These are phyloP conservation scores for Drymonia ruficornis DNA, from an alignment of 2,888 invertebrate genomes.

Conservation along the genomic window DNA sequence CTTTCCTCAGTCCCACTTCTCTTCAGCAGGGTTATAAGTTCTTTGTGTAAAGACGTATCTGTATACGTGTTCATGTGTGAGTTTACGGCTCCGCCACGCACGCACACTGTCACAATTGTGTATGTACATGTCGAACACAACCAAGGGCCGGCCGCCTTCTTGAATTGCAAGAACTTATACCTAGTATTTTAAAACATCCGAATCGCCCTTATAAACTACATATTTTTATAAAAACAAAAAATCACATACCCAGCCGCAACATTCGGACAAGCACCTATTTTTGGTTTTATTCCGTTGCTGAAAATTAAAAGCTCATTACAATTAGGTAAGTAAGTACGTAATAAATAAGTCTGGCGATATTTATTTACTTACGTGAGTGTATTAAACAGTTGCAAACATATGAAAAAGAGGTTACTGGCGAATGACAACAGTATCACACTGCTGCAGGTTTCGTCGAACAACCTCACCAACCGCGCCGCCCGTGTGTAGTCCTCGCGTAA, in stretches of 20 bases:
- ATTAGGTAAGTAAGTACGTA: background rate
- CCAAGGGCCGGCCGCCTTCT: no score
- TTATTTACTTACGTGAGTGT: conserved; percentile 84
- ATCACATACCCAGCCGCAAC: background rate
- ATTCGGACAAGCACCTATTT: background rate
- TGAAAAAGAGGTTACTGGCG: conserved; percentile 87
- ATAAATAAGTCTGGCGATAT: no score
- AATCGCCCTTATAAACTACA: no score
- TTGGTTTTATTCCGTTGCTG: background rate
- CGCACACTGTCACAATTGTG: no score
- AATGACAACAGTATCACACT: conserved; percentile 86
- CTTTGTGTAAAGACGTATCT: no score
- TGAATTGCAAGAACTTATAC: no score
- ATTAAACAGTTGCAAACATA: conserved; percentile 88
- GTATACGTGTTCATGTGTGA: no score
- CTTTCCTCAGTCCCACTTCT: no score
- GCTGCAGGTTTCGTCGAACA: conserved; percentile 85
- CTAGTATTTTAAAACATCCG: no score
- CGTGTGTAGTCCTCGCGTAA: conserved; percentile 86
- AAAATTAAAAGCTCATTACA: background rate
- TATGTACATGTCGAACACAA: no score
- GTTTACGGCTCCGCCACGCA: no score
- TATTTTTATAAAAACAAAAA: background rate
- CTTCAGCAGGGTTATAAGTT: no score
- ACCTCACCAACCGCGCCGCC: conserved; percentile 81